A percentile compares a stretch with the other conserved stretches of the same genome.
Evolutionary conservation across 1,140 invertebrate genomes (phyloP).

Genomic region (Scaptodrosophila lebanonensis): DNA sequence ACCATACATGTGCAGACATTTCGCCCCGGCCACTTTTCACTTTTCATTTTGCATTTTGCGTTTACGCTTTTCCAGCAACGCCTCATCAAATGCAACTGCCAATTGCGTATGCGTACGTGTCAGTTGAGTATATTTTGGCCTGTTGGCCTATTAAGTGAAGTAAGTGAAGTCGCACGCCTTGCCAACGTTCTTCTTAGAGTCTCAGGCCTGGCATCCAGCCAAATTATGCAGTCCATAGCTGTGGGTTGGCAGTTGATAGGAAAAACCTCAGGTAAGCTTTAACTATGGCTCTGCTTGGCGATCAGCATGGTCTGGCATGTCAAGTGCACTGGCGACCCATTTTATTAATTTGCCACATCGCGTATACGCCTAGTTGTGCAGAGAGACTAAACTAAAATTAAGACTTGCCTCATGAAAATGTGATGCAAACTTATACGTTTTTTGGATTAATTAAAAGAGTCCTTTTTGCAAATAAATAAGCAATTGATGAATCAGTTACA

Average conservation of each 20-base stretch:
- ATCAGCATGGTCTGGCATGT: no score
- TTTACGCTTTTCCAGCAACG: conserved; percentile 56
- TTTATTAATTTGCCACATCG: no score
- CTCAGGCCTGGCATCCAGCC: conserved; percentile 35
- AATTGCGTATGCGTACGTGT: conserved; percentile 28
- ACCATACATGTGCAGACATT: conserved; percentile 7
- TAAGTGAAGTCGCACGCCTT: no score
- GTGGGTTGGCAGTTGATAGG: not conserved
- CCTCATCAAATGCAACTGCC: not conserved
- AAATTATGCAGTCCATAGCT: conserved; percentile 23
- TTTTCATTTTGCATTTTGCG: conserved; percentile 75
- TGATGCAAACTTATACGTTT: no score
- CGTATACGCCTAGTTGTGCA: no score
- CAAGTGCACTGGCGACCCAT: no score
- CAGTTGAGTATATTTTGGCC: conserved; percentile 53
- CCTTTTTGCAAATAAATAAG: no score
- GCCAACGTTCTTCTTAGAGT: conserved; percentile 49
- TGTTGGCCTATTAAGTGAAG: conserved; percentile 74
- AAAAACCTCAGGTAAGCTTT: not conserved
- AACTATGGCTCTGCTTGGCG: no score
- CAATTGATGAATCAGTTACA: no score
- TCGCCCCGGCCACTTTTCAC: conserved; percentile 62
- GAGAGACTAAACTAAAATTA: no score
- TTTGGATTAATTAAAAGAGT: no score
- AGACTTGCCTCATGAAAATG: no score